A percentile compares a stretch with the other conserved stretches of the same genome.
These are phyloP conservation scores for Eumaeus atala DNA, from an alignment of 1,140 invertebrate genomes.

Conservation along the genomic window DNA sequence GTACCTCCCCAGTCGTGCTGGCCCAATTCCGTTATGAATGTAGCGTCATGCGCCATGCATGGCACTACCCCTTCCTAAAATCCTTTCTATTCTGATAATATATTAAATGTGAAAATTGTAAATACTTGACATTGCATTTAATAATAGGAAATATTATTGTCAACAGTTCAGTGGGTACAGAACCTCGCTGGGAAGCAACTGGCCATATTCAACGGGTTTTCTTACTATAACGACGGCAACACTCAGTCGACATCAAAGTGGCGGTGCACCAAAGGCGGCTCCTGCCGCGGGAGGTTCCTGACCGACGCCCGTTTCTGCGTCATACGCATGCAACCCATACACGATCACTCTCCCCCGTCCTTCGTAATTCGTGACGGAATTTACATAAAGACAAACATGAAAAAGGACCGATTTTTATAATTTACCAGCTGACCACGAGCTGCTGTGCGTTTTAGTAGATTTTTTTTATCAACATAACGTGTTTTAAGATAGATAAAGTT, in stretches of 20 bases:
- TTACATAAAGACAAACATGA: slow-evolving; percentile 1
- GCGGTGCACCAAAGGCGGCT: slow-evolving; percentile 18
- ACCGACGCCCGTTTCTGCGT: background rate
- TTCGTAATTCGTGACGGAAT: slow-evolving; percentile 20
- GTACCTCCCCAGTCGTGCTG: too few species aligned
- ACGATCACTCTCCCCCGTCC: slow-evolving; percentile 18
- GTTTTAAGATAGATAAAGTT: too few species aligned
- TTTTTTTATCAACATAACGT: too few species aligned
- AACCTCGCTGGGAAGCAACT: slow-evolving; percentile 25
- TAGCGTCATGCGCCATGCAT: too few species aligned
- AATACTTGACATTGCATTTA: too few species aligned
- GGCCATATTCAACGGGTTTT: slow-evolving; percentile 27
- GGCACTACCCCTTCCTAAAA: too few species aligned
- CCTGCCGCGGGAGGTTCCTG: slow-evolving; percentile 18
- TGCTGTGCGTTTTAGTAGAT: too few species aligned
- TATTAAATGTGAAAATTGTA: background rate
- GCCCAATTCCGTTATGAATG: too few species aligned
- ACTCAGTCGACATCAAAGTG: slow-evolving; percentile 5
- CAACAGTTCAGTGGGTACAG: slow-evolving; percentile 18
- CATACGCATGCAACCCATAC: background rate
- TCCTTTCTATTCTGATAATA: too few species aligned
- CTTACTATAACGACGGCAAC: slow-evolving; percentile 21
- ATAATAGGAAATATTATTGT: too few species aligned
- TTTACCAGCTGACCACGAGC: too few species aligned
- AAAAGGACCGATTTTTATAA: too few species aligned